Evolutionary conservation across 2,888 invertebrate genomes (phyloP).

Genomic region (Pemphredon lugubris): DNA sequence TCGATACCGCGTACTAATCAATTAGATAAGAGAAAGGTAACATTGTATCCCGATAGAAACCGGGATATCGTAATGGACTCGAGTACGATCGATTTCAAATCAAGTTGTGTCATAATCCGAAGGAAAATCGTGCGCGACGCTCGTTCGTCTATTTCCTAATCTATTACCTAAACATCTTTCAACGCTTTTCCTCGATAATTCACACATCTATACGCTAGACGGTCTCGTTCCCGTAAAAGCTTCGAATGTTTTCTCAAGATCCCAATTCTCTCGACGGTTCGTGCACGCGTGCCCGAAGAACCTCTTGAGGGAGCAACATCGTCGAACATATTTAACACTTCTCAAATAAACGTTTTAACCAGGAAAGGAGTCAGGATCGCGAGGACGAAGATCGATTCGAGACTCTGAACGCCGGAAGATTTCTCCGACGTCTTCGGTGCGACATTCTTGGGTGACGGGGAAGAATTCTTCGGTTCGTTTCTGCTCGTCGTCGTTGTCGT

Average conservation of each 20-base stretch:
- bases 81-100: background rate
- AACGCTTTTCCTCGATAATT: background rate
- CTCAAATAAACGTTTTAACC: constrained; percentile 38
- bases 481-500: constrained; percentile 3
- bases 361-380: background rate
- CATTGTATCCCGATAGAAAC: no score
- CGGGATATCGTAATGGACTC: background rate
- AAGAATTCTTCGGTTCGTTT: background rate
- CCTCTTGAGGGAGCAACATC: background rate
- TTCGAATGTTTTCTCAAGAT: background rate
- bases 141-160: constrained; percentile 1
- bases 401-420: background rate
- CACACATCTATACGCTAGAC: background rate
- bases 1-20: no score
- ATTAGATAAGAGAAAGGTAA: no score
- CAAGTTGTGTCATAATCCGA: constrained; percentile 6
- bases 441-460: background rate
- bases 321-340: background rate
- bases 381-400: background rate
- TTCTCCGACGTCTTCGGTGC: background rate
- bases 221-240: constrained; percentile 6
- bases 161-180: constrained; percentile 4
- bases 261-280: background rate
- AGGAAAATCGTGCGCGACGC: constrained; percentile 12
- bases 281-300: background rate